These are phyloP conservation scores for Eulacestoma nigropectus DNA, from an alignment of 2,113 vertebrate genomes.

Conservation along the genomic window DNA sequence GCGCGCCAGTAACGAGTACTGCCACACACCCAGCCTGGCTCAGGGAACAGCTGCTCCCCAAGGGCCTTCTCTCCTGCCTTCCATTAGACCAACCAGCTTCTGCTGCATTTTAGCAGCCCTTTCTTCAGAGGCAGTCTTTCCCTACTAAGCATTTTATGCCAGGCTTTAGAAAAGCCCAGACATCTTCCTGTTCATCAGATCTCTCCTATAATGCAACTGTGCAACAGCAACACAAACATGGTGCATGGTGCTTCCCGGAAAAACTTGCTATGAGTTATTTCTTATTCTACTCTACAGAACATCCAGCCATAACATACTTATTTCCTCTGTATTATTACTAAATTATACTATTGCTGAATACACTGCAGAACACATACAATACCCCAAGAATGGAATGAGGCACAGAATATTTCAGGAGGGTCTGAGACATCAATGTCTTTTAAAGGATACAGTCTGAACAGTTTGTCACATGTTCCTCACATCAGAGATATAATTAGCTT, in stretches of 20 bases:
- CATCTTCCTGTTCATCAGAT: neutral
- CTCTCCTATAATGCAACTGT: neutral
- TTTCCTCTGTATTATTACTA: neutral
- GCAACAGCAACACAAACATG: neutral
- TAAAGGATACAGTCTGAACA: slow-evolving; percentile 22
- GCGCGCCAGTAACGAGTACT: neutral
- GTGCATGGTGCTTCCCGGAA: neutral
- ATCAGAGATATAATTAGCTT: slow-evolving; percentile 77
- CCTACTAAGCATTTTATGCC: neutral
- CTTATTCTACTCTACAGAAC: neutral
- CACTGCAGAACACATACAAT: neutral
- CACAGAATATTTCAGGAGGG: neutral
- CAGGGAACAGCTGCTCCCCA: neutral
- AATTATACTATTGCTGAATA: neutral
- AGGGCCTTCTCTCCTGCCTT: neutral
- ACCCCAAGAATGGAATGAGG: neutral
- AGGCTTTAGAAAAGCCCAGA: neutral
- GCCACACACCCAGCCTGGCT: neutral
- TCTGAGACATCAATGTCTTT: slow-evolving; percentile 6
- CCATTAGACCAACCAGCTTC: neutral
- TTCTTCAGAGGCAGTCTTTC: neutral
- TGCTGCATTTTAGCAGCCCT: neutral
- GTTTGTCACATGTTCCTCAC: slow-evolving; percentile 65
- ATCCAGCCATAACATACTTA: neutral
- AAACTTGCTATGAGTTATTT: neutral